Percentiles rank a stretch among this genome's conserved stretches.
These are phyloP conservation scores for Ischnus inquisitorius DNA, from an alignment of 2,888 invertebrate genomes.

Conservation along the genomic window DNA sequence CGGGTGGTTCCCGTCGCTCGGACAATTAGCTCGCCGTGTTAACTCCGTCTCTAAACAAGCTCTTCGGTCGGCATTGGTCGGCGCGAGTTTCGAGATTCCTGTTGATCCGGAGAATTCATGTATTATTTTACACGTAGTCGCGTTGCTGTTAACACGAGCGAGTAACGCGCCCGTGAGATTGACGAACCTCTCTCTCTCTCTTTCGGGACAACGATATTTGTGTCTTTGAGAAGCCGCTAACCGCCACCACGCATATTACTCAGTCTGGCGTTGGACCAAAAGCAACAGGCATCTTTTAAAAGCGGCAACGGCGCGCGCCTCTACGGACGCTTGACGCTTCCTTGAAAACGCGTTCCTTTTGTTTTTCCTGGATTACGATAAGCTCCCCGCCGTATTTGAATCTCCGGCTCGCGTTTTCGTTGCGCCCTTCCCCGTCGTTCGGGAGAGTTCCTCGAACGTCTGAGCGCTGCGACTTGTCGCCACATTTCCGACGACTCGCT, in stretches of 20 bases:
- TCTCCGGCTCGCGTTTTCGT: conserved; percentile 28
- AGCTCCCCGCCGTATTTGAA: conserved; percentile 43
- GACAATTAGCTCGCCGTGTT: not conserved
- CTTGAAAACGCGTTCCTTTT: conserved; percentile 67
- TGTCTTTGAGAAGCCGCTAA: conserved; percentile 55
- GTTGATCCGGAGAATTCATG: not conserved
- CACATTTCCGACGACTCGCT: not conserved
- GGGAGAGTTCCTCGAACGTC: conserved; percentile 43
- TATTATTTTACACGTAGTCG: conserved; percentile 22
- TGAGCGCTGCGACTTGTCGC: not conserved
- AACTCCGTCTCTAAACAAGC: not conserved
- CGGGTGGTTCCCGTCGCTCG: not conserved
- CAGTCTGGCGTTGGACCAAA: conserved; percentile 76
- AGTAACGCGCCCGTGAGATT: not conserved
- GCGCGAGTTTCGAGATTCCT: not conserved
- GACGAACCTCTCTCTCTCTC: not conserved
- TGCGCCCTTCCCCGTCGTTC: conserved; percentile 21
- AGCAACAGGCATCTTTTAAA: conserved; percentile 78
- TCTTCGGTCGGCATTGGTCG: not conserved
- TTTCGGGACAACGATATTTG: conserved; percentile 73
- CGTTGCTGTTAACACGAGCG: conserved; percentile 14
- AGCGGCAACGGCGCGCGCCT: conserved; percentile 45
- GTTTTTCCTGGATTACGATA: conserved; percentile 50
- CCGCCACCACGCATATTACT: conserved; percentile 69
- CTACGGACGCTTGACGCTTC: conserved; percentile 53